Evolutionary conservation across 2,888 invertebrate genomes (phyloP).

Genomic region (Didymodactylos carnosus): DNA sequence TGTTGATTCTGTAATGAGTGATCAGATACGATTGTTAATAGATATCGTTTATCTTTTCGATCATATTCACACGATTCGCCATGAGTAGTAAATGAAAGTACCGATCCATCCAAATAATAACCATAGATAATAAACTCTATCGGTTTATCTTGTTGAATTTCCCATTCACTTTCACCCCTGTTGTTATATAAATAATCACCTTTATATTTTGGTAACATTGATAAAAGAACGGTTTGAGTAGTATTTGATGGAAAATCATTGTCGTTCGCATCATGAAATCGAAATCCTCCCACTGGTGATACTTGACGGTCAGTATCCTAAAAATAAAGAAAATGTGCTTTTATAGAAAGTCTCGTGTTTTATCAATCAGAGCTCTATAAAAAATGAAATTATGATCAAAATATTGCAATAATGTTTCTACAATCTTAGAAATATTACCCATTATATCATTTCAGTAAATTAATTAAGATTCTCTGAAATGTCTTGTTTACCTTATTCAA

Average conservation of each 20-base stretch:
- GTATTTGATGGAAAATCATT: not conserved
- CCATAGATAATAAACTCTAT: not conserved
- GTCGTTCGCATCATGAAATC: not conserved
- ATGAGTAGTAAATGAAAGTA: not conserved
- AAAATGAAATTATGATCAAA: too few relatives aligned
- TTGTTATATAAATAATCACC: not conserved
- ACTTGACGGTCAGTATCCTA: too few relatives aligned
- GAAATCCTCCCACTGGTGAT: too few relatives aligned
- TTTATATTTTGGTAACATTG: not conserved
- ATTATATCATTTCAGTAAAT: too few relatives aligned
- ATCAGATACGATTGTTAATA: not conserved
- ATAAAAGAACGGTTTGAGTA: not conserved
- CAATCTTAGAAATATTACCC: too few relatives aligned
- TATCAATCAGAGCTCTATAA: too few relatives aligned
- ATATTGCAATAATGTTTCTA: too few relatives aligned
- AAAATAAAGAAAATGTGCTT: too few relatives aligned
- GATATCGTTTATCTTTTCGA: not conserved
- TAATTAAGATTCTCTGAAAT: too few relatives aligned
- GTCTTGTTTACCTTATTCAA: too few relatives aligned
- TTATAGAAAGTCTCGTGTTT: too few relatives aligned
- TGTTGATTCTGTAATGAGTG: too few relatives aligned
- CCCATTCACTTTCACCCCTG: not conserved
- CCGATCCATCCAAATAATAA: not conserved
- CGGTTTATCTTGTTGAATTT: not conserved
- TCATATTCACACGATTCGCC: not conserved